Evolutionary conservation across 2,888 invertebrate species (phyloP).

Genomic region (Acanthosepion esculentum): DNA sequence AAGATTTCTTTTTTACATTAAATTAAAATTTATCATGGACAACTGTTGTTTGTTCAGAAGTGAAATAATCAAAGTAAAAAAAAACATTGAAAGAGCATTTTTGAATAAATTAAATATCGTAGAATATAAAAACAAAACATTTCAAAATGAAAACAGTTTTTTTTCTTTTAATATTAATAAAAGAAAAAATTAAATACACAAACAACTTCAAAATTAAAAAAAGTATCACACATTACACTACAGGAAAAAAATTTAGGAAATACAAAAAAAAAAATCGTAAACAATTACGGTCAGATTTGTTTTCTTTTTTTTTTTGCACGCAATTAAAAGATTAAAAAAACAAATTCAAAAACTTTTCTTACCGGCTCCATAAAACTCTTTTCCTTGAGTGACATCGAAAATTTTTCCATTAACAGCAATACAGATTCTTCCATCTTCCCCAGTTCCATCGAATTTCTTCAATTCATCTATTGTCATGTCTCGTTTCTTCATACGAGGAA

Average conservation of each 20-base stretch:
- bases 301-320: neutral
- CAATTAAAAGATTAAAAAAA: neutral
- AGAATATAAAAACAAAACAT: too few species aligned
- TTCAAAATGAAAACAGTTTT: too few species aligned
- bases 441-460: slow-evolving; percentile 87
- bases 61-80: too few species aligned
- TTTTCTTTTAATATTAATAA: neutral
- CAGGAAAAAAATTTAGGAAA: neutral
- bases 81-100: too few species aligned
- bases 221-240: neutral
- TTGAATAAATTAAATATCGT: too few species aligned
- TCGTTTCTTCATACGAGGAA: slow-evolving; percentile 87
- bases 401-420: slow-evolving; percentile 95
- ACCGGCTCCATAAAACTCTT: slow-evolving; percentile 90
- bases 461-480: slow-evolving; percentile 94
- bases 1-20: too few species aligned
- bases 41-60: too few species aligned
- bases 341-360: neutral
- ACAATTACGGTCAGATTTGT: neutral
- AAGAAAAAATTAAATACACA: neutral
- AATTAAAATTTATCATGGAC: too few species aligned
- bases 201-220: neutral
- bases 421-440: slow-evolving; percentile 86
- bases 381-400: slow-evolving; percentile 92
- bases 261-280: neutral